Evolutionary conservation across 1,140 invertebrate genomes (phyloP), one percentile per base, ranked within the genome.

Genomic region (Agraylea sexmaculata): DNA sequence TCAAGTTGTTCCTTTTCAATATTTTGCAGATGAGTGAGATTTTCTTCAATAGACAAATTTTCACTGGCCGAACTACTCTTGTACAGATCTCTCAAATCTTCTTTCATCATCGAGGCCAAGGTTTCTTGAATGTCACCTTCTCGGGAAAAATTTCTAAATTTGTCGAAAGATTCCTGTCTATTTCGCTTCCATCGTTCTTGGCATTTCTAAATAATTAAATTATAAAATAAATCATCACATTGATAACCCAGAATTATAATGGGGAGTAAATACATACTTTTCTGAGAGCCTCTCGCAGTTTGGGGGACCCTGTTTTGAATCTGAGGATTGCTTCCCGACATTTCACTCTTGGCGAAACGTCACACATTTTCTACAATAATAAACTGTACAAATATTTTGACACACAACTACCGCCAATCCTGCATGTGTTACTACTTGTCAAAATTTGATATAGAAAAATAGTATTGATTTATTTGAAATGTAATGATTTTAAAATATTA

Each of bases 231-330:
- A 19, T 17, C 17, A 20, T 15, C 13, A 29, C 15, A 30, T n/a
- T 11, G 27, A 30, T 15, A 16, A 38, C 2, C 22, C 5, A 38
- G 25, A 25, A 25, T 37, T 37, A 5, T 15, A 37, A 37, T 12
- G 6, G 6, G 17, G 19, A 35, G 17, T 28, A 23, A 21, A 29
- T 25, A 13, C 34, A 12, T 21, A 41, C 44, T 19, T 50, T 46
- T 20, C 44, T 25, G 13, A 46, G 21, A 1, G 38, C 42, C 12
- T 50, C 45, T 40, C 40, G 46, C 25, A 50, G 35, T 16, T 40
- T 49, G 1, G 47, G 43, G 10, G 47, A 49, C 28, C 43, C 47
- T 29, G 42, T 46, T 29, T 49, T 45, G 11, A 49, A 45, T 31
- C 47, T 36, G 11, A 45, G 32, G 13, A 49, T 32, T n/a, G 43